Evolutionary conservation across 2,888 invertebrate genomes (phyloP), one percentile per base, ranked within the genome.

Genomic region (Nyleta sp.): DNA sequence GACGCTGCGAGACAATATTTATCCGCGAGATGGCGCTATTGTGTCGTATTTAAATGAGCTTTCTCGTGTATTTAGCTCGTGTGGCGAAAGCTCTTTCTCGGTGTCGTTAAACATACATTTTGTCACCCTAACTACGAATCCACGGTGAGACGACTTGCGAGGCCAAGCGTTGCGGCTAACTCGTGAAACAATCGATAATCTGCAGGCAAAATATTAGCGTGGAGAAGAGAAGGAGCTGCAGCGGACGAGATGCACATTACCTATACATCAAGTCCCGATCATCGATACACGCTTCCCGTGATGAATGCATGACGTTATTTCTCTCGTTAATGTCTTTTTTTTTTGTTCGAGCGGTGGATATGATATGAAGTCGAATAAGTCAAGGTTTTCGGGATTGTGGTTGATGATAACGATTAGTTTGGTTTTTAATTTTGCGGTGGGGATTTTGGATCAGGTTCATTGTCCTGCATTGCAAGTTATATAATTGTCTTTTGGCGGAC

Each of bases 11-110:
- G 65, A 48, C 65, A 64, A 64, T 78, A 82, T 75, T 73, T 68
- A 67, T 67, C 31, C 60, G 74, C 33, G 81, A 80, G 78, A 79
- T 78, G 79, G 81, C 83, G 87, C 85, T 86, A 86, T 86, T 88
- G 86, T 86, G 78, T 81, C 79, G 83, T 83, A 89, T 89, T 89
- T 84, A 87, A 89, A 89, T 87, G 86, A 87, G 87, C 84, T 86
- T 88, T 86, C 86, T 86, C 84, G 86, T 84, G 85, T 85, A 85
- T 88, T 88, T 86, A 85, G 83, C 64, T 68, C 60, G 80, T 80
- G 78, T 68, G 82, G 79, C 81, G 81, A 83, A 84, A 84, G 80
- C 81, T 67, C 15, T 40, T 57, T 48, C 62, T 64, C 71, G 59
- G 79, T 78, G 82, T 84, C 86, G 84, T 87, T 86, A 86, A 86